phyloP scores from a whole-genome alignment of 2,888 invertebrate genomes.

The Brachypterus glaber region DNA sequence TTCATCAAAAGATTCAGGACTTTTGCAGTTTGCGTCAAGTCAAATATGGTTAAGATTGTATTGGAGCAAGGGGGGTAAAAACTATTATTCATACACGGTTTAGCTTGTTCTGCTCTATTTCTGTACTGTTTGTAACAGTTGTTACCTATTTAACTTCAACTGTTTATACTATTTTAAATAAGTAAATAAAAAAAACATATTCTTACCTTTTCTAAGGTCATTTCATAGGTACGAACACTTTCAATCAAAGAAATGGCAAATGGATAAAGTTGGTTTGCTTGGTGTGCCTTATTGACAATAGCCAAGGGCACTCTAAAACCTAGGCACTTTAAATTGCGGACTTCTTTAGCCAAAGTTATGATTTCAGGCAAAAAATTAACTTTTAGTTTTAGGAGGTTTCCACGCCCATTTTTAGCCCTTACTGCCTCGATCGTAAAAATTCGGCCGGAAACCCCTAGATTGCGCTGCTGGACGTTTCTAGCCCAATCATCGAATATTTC shows the following conservation, averaged over 20 bases:
- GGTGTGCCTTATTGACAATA: conserved; percentile 98
- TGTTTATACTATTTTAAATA: not conserved
- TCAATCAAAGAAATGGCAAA: conserved; percentile 98
- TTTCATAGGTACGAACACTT: conserved; percentile 93
- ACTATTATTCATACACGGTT: too few species aligned
- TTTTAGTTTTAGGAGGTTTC: conserved; percentile 78
- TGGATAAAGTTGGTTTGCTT: conserved; percentile 96
- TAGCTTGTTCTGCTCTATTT: too few species aligned
- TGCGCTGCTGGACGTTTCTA: conserved; percentile 84
- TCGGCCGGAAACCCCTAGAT: conserved; percentile 86
- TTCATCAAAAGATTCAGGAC: too few species aligned
- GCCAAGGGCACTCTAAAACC: conserved; percentile 95
- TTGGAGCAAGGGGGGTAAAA: too few species aligned
- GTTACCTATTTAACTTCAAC: conserved; percentile 1
- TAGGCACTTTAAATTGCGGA: conserved; percentile 88
- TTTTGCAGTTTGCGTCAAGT: too few species aligned
- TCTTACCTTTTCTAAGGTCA: conserved; percentile 90
- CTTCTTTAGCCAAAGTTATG: conserved; percentile 97
- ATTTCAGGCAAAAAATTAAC: conserved; percentile 97
- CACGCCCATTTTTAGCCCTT: conserved; percentile 65
- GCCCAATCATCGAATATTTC: conserved; percentile 99
- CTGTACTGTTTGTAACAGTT: too few species aligned
- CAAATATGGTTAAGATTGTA: too few species aligned
- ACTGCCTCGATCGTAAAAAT: conserved; percentile 89
- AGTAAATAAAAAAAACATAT: conserved; percentile 12